Conservation (phyloP, 2,797 vertebrate species). For the Spinibarbus caldwelli region DNA sequence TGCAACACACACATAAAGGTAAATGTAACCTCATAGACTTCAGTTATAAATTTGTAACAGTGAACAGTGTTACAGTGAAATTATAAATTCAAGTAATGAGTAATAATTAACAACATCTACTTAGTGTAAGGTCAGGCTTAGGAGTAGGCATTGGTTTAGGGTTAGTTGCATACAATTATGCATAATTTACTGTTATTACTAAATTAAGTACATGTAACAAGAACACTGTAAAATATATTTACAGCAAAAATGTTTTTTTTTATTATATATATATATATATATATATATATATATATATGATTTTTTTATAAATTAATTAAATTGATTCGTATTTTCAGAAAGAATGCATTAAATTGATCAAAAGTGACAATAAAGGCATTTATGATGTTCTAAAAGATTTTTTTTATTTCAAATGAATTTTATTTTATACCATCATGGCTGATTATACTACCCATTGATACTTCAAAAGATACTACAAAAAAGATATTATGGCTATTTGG, state of each 20-base stretch:
- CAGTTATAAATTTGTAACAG: not conserved
- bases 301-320: no score
- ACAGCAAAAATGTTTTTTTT: no score
- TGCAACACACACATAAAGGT: conserved; percentile 59
- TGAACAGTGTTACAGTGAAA: not conserved
- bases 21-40: not conserved
- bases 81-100: not conserved
- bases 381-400: no score
- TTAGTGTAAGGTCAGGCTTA: not conserved
- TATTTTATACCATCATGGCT: no score
- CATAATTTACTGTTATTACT: not conserved
- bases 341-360: no score
- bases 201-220: not conserved
- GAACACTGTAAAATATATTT: not conserved
- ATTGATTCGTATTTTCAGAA: no score
- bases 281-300: no score
- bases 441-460: no score
- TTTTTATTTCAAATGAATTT: no score
- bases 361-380: no score
- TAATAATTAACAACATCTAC: not conserved
- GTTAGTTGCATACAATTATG: not conserved
- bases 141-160: not conserved
- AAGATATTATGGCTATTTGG: not conserved
- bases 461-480: not conserved
- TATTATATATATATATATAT: no score